These are phyloP conservation scores for Rhea pennata DNA, from an alignment of 2,113 vertebrate species.

Conservation along the genomic window DNA sequence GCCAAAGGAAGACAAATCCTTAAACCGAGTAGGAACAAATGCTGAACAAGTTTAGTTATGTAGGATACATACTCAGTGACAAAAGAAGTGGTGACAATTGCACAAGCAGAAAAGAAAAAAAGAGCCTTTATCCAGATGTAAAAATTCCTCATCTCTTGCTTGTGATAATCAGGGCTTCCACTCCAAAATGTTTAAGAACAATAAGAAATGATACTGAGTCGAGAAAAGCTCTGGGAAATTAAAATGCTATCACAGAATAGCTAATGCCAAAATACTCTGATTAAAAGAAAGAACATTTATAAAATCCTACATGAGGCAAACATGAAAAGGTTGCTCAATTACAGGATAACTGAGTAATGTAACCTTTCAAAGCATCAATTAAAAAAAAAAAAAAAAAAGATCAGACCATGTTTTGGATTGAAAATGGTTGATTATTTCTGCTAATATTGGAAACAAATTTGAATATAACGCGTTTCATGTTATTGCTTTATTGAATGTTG, in stretches of 20 bases:
- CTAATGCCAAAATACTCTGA: background rate
- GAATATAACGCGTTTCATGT: slow-evolving; percentile 36
- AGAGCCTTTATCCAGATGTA: background rate
- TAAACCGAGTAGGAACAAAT: background rate
- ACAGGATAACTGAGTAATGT: slow-evolving; percentile 51
- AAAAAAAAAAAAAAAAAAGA: background rate
- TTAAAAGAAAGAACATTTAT: slow-evolving; percentile 29
- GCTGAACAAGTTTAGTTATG: accelerated
- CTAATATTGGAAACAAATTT: slow-evolving; percentile 11
- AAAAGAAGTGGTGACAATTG: background rate
- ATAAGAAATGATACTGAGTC: background rate
- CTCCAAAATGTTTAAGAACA: background rate
- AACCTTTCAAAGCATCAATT: slow-evolving; percentile 61
- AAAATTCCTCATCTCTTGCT: background rate
- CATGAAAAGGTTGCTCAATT: slow-evolving; percentile 42
- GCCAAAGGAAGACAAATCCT: background rate
- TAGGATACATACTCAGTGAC: background rate
- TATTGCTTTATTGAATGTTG: slow-evolving; percentile 49
- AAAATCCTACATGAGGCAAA: slow-evolving; percentile 33
- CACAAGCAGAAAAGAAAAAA: background rate
- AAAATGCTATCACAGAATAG: background rate
- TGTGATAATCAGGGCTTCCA: background rate
- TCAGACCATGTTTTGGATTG: slow-evolving; percentile 36
- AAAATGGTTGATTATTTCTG: slow-evolving; percentile 39
- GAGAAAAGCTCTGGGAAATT: background rate